Conservation (phyloP, 1,140 invertebrate species). For the Campoletis sonorensis region DNA sequence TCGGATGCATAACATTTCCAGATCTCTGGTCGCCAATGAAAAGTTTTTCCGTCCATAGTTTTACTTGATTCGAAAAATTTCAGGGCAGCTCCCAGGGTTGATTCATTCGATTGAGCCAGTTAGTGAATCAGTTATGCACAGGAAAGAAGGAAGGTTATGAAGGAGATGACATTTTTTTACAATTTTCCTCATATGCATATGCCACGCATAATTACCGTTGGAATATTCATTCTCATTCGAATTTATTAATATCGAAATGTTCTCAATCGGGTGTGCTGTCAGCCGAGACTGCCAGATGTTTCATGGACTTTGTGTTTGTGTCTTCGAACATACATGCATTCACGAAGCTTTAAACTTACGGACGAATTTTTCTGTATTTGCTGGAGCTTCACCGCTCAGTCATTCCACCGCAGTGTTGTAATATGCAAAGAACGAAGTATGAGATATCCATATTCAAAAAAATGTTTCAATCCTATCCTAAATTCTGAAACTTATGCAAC, state of each 20-base stretch:
- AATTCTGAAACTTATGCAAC: not conserved
- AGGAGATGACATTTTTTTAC: not conserved
- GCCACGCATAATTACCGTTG: not conserved
- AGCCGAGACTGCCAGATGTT: not conserved
- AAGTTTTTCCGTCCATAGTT: no score
- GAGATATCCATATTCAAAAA: slow-evolving; percentile 14
- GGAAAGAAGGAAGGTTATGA: not conserved
- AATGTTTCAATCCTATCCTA: not conserved
- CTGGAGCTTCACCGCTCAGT: not conserved
- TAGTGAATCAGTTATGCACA: not conserved
- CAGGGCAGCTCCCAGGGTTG: no score
- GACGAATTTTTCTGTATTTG: not conserved
- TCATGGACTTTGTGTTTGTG: not conserved
- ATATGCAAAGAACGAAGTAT: slow-evolving; percentile 10
- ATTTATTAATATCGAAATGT: slow-evolving; percentile 16
- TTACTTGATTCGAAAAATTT: no score
- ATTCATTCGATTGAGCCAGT: no score
- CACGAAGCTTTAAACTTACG: not conserved
- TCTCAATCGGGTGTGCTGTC: not conserved
- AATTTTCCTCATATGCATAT: not conserved
- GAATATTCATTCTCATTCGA: slow-evolving; percentile 3
- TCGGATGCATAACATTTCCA: no score
- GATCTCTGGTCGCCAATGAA: no score
- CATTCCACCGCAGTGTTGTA: not conserved
- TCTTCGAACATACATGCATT: not conserved